A percentile compares a stretch with the other conserved stretches of the same genome.
Evolutionary conservation across 2,888 invertebrate species (phyloP).

Genomic region (Caenorhabditis becei): DNA sequence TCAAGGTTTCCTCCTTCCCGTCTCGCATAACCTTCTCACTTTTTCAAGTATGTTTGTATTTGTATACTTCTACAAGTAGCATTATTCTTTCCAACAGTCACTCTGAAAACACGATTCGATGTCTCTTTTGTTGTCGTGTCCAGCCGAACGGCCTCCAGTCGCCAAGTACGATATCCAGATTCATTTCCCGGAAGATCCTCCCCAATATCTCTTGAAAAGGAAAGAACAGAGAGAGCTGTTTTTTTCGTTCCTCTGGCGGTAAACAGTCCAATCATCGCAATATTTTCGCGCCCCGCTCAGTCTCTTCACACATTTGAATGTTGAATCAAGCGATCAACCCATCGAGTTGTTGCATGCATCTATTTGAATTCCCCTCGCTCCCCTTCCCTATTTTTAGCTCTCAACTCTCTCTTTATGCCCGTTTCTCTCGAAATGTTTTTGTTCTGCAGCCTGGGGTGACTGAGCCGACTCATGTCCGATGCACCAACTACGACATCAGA

Average conservation of each 20-base stretch:
- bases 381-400: slow-evolving; percentile 8
- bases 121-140: slow-evolving; percentile 11
- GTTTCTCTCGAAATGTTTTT: background rate
- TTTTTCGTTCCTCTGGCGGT: slow-evolving; percentile 4
- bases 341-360: slow-evolving; percentile 48
- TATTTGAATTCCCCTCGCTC: slow-evolving; percentile 14
- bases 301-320: slow-evolving; percentile 44
- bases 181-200: slow-evolving; percentile 2
- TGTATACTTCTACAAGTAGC: slow-evolving; percentile 2
- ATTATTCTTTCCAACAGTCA: slow-evolving; percentile 11
- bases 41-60: slow-evolving; percentile 2
- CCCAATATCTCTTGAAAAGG: slow-evolving; percentile 1
- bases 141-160: background rate
- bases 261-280: slow-evolving; percentile 44
- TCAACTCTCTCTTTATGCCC: slow-evolving; percentile 1
- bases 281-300: slow-evolving; percentile 12
- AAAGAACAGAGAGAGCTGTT: slow-evolving; percentile 3
- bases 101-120: slow-evolving; percentile 13
- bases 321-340: slow-evolving; percentile 58
- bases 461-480: slow-evolving; percentile 38
- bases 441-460: slow-evolving; percentile 19
- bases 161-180: slow-evolving; percentile 5
- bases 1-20: background rate
- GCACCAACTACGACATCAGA: slow-evolving; percentile 27
- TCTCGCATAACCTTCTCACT: background rate